These are phyloP conservation scores for Myotis findleyi DNA, from an alignment of 2,797 vertebrate genomes.

Conservation along the genomic window DNA sequence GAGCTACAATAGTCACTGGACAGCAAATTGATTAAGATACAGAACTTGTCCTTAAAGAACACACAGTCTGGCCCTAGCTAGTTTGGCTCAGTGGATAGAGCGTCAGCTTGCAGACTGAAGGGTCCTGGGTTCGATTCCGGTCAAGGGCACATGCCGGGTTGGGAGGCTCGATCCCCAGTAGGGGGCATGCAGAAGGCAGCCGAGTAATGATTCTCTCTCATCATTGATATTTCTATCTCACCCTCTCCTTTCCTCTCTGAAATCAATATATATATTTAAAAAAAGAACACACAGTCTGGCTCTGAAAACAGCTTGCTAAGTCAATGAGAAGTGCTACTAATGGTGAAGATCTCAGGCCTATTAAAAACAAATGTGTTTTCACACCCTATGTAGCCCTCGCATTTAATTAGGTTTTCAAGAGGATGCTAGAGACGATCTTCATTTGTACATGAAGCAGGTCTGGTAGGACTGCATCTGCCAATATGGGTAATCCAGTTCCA, in stretches of 20 bases:
- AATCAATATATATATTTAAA: too few species aligned
- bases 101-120: too few species aligned
- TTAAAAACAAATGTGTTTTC: background rate
- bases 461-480: background rate
- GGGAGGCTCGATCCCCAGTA: too few species aligned
- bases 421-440: background rate
- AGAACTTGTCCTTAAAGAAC: background rate
- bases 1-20: background rate
- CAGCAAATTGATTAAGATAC: background rate
- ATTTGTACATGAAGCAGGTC: background rate
- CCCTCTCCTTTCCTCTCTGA: too few species aligned
- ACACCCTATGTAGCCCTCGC: background rate
- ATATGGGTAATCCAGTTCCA: background rate
- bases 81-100: too few species aligned
- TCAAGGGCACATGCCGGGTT: too few species aligned
- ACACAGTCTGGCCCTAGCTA: background rate
- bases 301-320: background rate
- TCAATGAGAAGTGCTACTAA: background rate
- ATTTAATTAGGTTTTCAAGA: constrained; percentile 12
- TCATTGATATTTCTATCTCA: too few species aligned
- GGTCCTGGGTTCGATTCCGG: too few species aligned
- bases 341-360: background rate
- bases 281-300: background rate
- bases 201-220: too few species aligned
- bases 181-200: too few species aligned